A percentile compares a stretch with the other conserved stretches of the same genome.
Evolutionary conservation across 2,797 vertebrate species (phyloP).

Genomic region (Pristis pectinata): DNA sequence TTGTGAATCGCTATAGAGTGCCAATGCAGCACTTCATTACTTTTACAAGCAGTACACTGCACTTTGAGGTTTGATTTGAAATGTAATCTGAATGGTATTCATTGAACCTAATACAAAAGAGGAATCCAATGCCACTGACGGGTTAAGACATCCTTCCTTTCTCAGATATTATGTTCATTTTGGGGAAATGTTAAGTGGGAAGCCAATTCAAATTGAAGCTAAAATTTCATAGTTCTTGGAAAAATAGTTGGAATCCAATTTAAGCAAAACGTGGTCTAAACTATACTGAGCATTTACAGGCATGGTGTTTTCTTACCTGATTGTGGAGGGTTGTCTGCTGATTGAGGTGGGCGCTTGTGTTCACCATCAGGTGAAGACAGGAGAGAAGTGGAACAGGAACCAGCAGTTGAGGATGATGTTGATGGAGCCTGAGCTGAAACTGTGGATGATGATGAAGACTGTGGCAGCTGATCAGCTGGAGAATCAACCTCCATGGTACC

Average conservation of each 20-base stretch:
- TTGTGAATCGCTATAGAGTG: neutral
- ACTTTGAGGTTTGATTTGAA: neutral
- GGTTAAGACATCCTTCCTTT: neutral
- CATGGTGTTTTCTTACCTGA: constrained; percentile 54
- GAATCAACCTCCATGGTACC: constrained; percentile 61
- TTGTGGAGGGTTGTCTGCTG: constrained; percentile 42
- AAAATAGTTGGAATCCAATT: neutral
- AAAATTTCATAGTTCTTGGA: neutral
- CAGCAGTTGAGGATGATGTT: constrained; percentile 64
- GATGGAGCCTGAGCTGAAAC: constrained; percentile 65
- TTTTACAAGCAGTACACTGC: neutral
- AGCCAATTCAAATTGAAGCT: neutral
- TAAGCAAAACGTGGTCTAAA: too few relatives aligned
- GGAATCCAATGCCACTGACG: neutral
- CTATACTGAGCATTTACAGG: neutral
- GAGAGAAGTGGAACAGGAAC: constrained; percentile 58
- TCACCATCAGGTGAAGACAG: constrained; percentile 70
- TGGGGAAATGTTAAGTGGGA: neutral
- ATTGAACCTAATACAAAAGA: neutral
- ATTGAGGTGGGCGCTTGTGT: constrained; percentile 55
- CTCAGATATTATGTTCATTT: neutral
- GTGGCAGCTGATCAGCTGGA: constrained; percentile 50
- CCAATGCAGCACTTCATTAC: neutral
- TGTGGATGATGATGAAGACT: constrained; percentile 64
- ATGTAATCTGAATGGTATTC: neutral